Evolutionary conservation across 2,797 vertebrate species (phyloP), one percentile per base, ranked within the genome.

Genomic region (Numenius phaeopus): DNA sequence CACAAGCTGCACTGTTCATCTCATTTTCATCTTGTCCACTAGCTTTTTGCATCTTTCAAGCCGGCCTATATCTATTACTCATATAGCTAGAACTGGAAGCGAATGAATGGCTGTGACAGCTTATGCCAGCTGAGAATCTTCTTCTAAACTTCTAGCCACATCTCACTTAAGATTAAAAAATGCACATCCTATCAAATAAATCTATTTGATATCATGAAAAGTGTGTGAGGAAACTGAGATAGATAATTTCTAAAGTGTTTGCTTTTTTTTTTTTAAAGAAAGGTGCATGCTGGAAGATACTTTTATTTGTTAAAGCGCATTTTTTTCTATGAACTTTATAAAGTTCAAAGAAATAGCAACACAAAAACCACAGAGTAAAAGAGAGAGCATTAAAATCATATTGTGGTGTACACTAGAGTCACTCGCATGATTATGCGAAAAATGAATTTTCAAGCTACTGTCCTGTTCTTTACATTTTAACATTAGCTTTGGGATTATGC

Each of bases 371-470:
- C 50, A 77, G 32, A 78, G 34, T 62, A 89, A 66, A 83, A 83
- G 50, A 85, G 0, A 46, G 57, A 85, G 27, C 57, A 91, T 86
- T 94, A 94, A 86, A 87, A 67, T 91, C 79, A 81, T 72, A 83
- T 87, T 78, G 87, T 46, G 27, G 39, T 72, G 10, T 72, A 59
- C 30, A 24, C 23, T 39, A 34, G 24, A 91, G 65, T 86, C 2
- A 83, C 87, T 89, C 83, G 59, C n/a, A 91, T 32, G 46, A 81
- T 81, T 34, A 76, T 16, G 16, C 4, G 1, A 91, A 83, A 83
- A 92, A 91, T 39, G 30, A 81, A 88, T 94, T 89, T 92, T 90
- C 76, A 96, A 82, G 79, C 58, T 94, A 86, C 87, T 88, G 46
- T 81, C 69, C 82, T 78, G 50, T 34, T 92, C 90, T 85, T 95